Base-by-base conservation (phyloP, 2,797 vertebrate species). In the Sitta carolinensis region DNA sequence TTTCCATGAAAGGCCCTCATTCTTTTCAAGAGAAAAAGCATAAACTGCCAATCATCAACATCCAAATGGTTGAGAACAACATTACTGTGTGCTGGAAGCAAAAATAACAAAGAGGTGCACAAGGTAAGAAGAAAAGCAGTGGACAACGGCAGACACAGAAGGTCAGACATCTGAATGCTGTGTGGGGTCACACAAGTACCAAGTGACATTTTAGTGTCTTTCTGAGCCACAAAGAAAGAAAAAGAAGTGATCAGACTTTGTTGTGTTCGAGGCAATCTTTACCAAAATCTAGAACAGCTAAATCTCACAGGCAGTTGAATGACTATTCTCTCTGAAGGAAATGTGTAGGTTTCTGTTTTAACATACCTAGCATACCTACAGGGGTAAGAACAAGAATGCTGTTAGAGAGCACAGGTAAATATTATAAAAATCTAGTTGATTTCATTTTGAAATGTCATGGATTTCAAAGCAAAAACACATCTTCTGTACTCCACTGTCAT, bases 131-230 rank as follows among this genome's bases (percentile, higher is more conserved):
- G 50, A 57, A 57, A 32, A 80, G 63, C 11, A 90, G 26, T 7
- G 16, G 42, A 9, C 27, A 95, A 11, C 15, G 59, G 77, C 30
- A 84, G 38, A 70, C 7, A 59, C 27, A 76, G 40, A 77, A 67
- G 84, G 64, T 79, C 61, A 73, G 87, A 89, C 34, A 95, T 91
- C 48, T 83, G 59, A 95, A 54, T 83, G 40, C 30, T 91, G 85
- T 81, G 62, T 59, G 79, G 61, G 50, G 61, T 85, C 75, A 87
- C 83, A 91, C 68, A 57, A 55, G 66, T 47, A 45, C 19, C 15
- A 22, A 94, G 36, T 96, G 90, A 86, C 82, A 95, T 83, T 92
- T 95, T 68, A 72, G 36, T 48, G 42, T 81, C 72, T 74, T 54
- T 85, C 42, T 89, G 77, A 96, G 36, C 18, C 73, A 79, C 11